Evolutionary conservation across 2,797 vertebrate genomes (phyloP).

Genomic region (Sebastes itinus): DNA sequence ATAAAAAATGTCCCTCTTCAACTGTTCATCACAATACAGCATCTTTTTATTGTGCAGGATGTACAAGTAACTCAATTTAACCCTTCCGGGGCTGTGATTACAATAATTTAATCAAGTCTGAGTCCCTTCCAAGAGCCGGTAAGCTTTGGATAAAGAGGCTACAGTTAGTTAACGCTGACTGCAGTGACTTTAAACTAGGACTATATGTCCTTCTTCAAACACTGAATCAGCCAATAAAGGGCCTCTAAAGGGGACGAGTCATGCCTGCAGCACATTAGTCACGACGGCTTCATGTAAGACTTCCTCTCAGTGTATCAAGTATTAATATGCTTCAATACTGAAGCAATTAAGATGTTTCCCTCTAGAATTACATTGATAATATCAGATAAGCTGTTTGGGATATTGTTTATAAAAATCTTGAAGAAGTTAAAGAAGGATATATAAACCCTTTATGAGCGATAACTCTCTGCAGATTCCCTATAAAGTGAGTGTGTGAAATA

Average conservation of each 20-base stretch:
- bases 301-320: not conserved
- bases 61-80: conserved; percentile 3
- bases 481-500: not conserved
- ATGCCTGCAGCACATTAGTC: not conserved
- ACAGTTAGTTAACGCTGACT: not conserved
- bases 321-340: not conserved
- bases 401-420: not conserved
- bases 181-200: not conserved
- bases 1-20: not conserved
- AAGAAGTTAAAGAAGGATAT: not conserved
- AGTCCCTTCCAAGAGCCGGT: not conserved
- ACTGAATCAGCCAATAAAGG: not conserved
- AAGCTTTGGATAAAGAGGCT: not conserved
- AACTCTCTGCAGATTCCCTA: not conserved
- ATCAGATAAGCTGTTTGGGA: not conserved
- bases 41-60: not conserved
- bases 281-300: not conserved
- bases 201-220: not conserved
- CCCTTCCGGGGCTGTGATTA: not conserved
- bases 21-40: not conserved
- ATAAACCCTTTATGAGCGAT: not conserved
- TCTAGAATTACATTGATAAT: too few relatives aligned
- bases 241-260: not conserved
- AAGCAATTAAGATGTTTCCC: not conserved
- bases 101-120: not conserved